Base-by-base conservation (phyloP, 2,113 vertebrate species). In the Lontra canadensis region DNA sequence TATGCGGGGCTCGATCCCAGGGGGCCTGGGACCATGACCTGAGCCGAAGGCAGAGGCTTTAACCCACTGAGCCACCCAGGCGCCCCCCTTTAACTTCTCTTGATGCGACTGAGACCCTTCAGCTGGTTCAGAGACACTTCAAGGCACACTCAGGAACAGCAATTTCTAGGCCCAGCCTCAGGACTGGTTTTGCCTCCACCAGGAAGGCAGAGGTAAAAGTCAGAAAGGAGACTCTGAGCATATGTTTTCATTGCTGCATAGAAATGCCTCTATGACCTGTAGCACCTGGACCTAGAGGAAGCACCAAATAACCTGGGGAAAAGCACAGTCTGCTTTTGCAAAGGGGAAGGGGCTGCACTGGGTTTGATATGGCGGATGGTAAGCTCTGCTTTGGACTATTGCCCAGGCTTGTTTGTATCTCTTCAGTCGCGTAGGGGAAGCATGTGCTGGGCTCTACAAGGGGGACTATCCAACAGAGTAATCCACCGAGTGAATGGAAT, bases 241-340 rank as follows among this genome's bases (percentile, higher is more conserved):
- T 17, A 29, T 2, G 10, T 63, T 84, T 74, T 79, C 49, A 52
- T 15, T 44, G 7, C 39, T 47, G 14, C 18, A 12, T 49, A 94
- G 21, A 69, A 79, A n/a, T 25, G 23, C 0, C 14, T 21, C 25
- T 44, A 21, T 11, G 26, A 42, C 81, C 31, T 15, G 7, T 34
- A 61, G 36, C 7, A 3, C 7, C 26, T 21, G 14, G 1, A 17
- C 39, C 25, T 61, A 83, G 29, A 83, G 67, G 36, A 67, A 91
- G 44, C 69, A n/a, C 7, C 25, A 15, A 23, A 5, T 25, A 0
- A 3, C 11, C 0, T 13, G 26, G 4, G 1, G 1, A 65, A 95
- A 82, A 59, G 4, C 52, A 90, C 42, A 71, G 61, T 31, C 52
- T 88, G 44, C 15, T 47, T 59, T 88, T 1, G 0, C 59, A 44